Evolutionary conservation across 1,140 invertebrate genomes (phyloP).

Genomic region (Macrostomum lignano): DNA sequence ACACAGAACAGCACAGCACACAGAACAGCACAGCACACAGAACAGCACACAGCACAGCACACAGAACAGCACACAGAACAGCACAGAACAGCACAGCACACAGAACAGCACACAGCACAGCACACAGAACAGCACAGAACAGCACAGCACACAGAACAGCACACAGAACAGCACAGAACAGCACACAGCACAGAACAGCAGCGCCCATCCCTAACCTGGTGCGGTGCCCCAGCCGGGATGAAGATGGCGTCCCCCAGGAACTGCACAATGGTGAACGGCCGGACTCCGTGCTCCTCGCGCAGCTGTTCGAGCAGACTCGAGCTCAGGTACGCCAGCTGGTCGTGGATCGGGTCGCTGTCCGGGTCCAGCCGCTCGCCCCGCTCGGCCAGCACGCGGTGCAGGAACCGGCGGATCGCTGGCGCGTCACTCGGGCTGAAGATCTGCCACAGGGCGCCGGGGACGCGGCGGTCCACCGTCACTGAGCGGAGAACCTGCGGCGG

Average conservation of each 20-base stretch:
- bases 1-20: no score
- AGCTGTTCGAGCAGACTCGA: constrained; percentile 52
- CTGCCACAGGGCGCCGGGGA: constrained; percentile 80
- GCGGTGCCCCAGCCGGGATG: constrained; percentile 80
- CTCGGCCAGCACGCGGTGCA: constrained; percentile 62
- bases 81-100: no score
- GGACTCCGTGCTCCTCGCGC: constrained; percentile 64
- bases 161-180: constrained; percentile 6
- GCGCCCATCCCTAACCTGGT: constrained; percentile 43
- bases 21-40: no score
- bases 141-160: constrained; percentile 6
- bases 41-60: no score
- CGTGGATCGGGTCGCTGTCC: constrained; percentile 80
- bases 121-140: constrained; percentile 1
- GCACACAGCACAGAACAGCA: constrained; percentile 3
- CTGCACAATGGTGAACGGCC: constrained; percentile 76
- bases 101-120: no score
- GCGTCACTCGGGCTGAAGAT: constrained; percentile 76
- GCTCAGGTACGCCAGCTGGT: constrained; percentile 82
- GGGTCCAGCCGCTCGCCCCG: constrained; percentile 51
- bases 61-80: no score
- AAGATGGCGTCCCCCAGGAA: constrained; percentile 83
- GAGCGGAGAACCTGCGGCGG: no score
- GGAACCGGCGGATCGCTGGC: constrained; percentile 68
- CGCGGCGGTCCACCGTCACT: constrained; percentile 42